Evolutionary conservation across 2,797 vertebrate genomes (phyloP).

Genomic region (Crocidura indochinensis): DNA sequence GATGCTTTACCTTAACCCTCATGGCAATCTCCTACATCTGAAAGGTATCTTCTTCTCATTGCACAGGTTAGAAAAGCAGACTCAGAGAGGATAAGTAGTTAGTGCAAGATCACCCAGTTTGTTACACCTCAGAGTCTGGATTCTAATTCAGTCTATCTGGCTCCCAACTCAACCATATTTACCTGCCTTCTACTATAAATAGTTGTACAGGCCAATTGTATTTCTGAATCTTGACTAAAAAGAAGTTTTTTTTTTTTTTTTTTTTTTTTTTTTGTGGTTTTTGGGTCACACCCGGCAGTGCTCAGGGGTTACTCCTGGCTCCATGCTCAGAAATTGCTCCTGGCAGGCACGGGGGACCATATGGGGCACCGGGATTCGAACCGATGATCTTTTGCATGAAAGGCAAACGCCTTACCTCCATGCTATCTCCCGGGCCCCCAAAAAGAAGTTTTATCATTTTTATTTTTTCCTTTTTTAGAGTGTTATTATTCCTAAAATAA

Average conservation of each 20-base stretch:
- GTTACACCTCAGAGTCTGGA: neutral
- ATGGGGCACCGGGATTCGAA: too few relatives aligned
- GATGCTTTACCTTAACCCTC: neutral
- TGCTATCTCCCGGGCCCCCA: too few relatives aligned
- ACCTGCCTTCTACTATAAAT: neutral
- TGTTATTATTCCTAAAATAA: neutral
- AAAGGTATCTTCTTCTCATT: neutral
- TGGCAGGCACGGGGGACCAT: too few relatives aligned
- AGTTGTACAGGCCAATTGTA: neutral
- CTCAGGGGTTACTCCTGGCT: too few relatives aligned
- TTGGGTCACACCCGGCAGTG: too few relatives aligned
- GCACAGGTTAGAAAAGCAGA: conserved; percentile 39
- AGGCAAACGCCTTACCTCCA: too few relatives aligned
- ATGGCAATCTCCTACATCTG: neutral
- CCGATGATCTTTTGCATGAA: too few relatives aligned
- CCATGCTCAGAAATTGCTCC: too few relatives aligned
- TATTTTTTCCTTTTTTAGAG: conserved; percentile 11
- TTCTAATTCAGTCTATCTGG: neutral
- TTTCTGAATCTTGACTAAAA: conserved; percentile 3
- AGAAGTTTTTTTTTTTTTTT: conserved; percentile 39
- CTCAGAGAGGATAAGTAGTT: conserved; percentile 25
- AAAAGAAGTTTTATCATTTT: conserved; percentile 16
- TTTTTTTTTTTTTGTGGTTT: too few relatives aligned
- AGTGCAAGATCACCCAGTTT: neutral
- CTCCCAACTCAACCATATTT: neutral